Conservation (phyloP, 2,888 invertebrate genomes). For the Sesia apiformis region DNA sequence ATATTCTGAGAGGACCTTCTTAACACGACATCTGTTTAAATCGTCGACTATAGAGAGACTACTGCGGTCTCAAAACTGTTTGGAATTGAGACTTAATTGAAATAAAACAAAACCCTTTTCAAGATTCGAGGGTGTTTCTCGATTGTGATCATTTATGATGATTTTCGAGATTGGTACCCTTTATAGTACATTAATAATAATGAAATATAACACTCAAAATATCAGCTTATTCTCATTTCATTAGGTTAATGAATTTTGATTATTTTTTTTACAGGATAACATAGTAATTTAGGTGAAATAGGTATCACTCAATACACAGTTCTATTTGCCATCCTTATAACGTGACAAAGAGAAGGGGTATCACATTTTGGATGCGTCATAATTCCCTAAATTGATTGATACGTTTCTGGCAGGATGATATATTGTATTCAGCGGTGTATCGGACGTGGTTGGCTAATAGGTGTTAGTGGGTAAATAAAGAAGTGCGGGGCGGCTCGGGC, state of each 20-base stretch:
- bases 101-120: slow-evolving; percentile 65
- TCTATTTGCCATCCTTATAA: no score
- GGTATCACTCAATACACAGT: no score
- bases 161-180: no score
- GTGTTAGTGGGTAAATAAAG: slow-evolving; percentile 66
- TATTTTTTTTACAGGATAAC: no score
- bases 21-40: slow-evolving; percentile 76
- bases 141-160: background rate
- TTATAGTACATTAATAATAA: no score
- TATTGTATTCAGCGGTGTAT: slow-evolving; percentile 45
- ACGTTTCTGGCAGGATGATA: slow-evolving; percentile 49
- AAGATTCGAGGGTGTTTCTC: slow-evolving; percentile 31
- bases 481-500: slow-evolving; percentile 33
- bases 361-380: slow-evolving; percentile 37
- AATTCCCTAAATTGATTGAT: slow-evolving; percentile 67
- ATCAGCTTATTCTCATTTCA: no score
- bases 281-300: no score
- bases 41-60: slow-evolving; percentile 68
- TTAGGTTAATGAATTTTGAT: no score
- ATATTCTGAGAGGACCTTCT: slow-evolving; percentile 70
- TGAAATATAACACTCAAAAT: no score
- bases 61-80: slow-evolving; percentile 55
- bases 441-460: slow-evolving; percentile 52
- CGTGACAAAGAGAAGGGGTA: slow-evolving; percentile 31
- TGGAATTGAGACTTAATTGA: slow-evolving; percentile 67